Evolutionary conservation across 2,113 vertebrate genomes (phyloP).

Genomic region (Origma solitaria): DNA sequence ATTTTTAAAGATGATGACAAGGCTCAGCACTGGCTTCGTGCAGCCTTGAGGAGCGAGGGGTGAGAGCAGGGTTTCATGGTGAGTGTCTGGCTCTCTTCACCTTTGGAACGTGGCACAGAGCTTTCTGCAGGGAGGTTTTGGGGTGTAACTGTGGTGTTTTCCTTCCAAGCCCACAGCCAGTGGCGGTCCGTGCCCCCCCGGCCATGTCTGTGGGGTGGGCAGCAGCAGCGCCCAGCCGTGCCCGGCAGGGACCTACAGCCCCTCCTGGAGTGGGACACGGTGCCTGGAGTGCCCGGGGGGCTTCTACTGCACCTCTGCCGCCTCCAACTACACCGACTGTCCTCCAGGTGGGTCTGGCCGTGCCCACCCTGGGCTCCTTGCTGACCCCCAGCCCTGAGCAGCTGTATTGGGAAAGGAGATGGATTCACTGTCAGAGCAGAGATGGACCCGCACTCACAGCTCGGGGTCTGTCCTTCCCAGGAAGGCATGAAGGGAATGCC

Average conservation of each 20-base stretch:
- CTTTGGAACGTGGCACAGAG: rapidly evolving
- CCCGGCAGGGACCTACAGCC: slow-evolving; percentile 77
- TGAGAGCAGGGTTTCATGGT: not conserved
- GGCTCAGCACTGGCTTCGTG: not conserved
- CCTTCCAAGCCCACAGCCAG: not conserved
- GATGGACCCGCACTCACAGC: rapidly evolving
- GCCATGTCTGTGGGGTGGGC: slow-evolving; percentile 78
- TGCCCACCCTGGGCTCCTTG: too few relatives aligned
- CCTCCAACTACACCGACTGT: not conserved
- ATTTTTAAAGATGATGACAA: not conserved
- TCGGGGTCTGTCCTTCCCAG: not conserved
- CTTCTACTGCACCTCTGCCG: slow-evolving; percentile 43
- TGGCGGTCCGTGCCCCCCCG: slow-evolving; percentile 77
- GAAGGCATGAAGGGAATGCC: not conserved
- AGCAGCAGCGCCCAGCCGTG: slow-evolving; percentile 75
- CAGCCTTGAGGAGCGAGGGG: not conserved
- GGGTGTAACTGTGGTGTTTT: not conserved
- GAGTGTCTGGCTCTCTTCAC: not conserved
- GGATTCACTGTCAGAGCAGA: rapidly evolving
- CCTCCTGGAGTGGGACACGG: not conserved
- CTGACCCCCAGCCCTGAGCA: not conserved
- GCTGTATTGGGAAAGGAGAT: not conserved
- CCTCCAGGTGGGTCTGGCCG: slow-evolving; percentile 41
- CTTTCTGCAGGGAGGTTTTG: not conserved
- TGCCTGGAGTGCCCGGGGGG: slow-evolving; percentile 62